phyloP scores from a whole-genome alignment of 2,113 vertebrate genomes.

The Myanophis thanlyinensis region DNA sequence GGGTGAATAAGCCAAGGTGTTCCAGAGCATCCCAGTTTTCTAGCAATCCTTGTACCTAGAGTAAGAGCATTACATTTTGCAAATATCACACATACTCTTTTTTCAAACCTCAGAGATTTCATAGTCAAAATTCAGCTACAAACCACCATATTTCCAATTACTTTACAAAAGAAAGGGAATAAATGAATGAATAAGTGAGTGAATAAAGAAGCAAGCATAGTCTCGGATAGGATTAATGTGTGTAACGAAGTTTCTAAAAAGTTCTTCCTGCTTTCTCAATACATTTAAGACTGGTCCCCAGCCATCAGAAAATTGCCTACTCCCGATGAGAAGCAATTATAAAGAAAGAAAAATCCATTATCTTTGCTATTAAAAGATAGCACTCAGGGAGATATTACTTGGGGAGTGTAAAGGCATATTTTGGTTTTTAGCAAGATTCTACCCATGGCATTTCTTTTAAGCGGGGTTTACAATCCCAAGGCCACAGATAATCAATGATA shows the following conservation, averaged over 20 bases:
- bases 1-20: neutral
- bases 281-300: neutral
- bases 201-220: neutral
- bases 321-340: neutral
- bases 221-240: neutral
- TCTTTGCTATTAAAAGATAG: neutral
- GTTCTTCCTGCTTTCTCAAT: neutral
- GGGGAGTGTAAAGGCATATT: neutral
- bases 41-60: neutral
- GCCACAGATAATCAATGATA: neutral
- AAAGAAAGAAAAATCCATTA: neutral
- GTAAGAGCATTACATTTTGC: neutral
- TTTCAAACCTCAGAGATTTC: neutral
- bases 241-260: neutral
- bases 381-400: neutral
- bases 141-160: neutral
- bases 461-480: neutral
- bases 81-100: neutral
- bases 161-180: neutral
- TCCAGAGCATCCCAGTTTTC: neutral
- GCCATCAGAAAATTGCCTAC: neutral
- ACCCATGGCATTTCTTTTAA: neutral
- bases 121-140: neutral
- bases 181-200: neutral
- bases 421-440: neutral